These are phyloP conservation scores for Lepus townsendii DNA, from an alignment of 2,797 vertebrate genomes.

Conservation along the genomic window DNA sequence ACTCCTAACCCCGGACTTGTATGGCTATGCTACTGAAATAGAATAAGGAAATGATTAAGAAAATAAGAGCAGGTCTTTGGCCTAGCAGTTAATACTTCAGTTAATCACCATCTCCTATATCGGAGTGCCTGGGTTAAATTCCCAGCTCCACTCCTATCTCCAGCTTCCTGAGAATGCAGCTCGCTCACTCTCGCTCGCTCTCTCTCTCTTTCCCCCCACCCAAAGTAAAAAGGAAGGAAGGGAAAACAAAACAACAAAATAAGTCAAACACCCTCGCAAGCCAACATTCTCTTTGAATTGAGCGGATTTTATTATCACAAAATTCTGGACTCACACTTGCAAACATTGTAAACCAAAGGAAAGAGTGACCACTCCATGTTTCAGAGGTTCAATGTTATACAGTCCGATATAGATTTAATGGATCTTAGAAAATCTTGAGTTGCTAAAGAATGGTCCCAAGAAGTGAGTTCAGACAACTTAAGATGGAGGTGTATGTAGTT, in stretches of 20 bases:
- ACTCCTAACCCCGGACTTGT: not conserved
- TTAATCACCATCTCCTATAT: no score
- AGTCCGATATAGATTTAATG: slow-evolving; percentile 36
- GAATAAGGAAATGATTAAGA: not conserved
- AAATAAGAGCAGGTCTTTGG: not conserved
- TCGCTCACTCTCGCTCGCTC: no score
- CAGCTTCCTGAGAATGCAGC: no score
- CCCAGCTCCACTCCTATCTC: no score
- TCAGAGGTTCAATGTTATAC: not conserved
- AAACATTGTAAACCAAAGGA: slow-evolving; percentile 52
- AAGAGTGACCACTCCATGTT: not conserved
- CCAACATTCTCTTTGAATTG: not conserved
- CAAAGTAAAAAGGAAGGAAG: no score
- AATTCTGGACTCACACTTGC: slow-evolving; percentile 34
- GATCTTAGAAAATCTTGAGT: not conserved
- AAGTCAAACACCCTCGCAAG: not conserved
- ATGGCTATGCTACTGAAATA: not conserved
- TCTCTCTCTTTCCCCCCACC: no score
- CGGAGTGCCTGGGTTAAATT: no score
- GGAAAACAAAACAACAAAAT: not conserved
- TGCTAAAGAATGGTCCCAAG: not conserved
- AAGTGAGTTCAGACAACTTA: not conserved
- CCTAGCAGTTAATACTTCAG: no score
- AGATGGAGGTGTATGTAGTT: not conserved
- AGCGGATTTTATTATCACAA: not conserved